Evolutionary conservation across 1,140 invertebrate species (phyloP), one percentile per base, ranked within the genome.

Genomic region (Nephila pilipes): DNA sequence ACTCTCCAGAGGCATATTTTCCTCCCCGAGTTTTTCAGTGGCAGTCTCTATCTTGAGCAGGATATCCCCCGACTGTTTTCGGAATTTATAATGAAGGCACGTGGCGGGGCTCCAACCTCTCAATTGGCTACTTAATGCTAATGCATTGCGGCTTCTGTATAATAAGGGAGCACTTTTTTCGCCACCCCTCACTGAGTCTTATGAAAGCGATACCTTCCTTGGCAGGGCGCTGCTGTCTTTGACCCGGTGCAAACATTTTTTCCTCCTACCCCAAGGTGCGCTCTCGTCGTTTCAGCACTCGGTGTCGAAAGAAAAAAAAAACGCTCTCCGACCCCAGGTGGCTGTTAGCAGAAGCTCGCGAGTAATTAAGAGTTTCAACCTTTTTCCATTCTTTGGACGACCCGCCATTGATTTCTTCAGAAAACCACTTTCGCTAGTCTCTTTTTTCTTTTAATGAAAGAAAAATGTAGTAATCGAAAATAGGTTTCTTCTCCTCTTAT

Each of bases 131-230:
- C 88, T 90, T 57, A 90, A 90, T 90, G 88, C 65, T 80, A 90
- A 90, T 90, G 65, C 54, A 20, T 57, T 65, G 46, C 65, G n/a
- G 88, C 88, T 90, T 90, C 88, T 90, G 85, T 90, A 80, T 90
- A 90, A 80, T 90, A 36, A 90, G 18, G 46, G 46, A 83, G 38
- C 20, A 16, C 29, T 75, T 75, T 75, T 75, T 75, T 32, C 69
- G 0, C 46, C 46, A 46, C 46, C 46, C 46, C 46, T 10, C 46
- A 10, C 46, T 46, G 46, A 4, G 46, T 46, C 12, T 46, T 46
- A 46, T 18, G 69, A 75, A 75, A 75, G 29, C 69, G 69, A 75
- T 75, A 36, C 69, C 58, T 18, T 60, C 22, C 69, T 75, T n/a
- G n/a, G n/a, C n/a, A n/a, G n/a, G n/a, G n/a, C n/a, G n/a, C n/a